Evolutionary conservation across 2,113 vertebrate genomes (phyloP), one percentile per base, ranked within the genome.

Genomic region (Anser cygnoides): DNA sequence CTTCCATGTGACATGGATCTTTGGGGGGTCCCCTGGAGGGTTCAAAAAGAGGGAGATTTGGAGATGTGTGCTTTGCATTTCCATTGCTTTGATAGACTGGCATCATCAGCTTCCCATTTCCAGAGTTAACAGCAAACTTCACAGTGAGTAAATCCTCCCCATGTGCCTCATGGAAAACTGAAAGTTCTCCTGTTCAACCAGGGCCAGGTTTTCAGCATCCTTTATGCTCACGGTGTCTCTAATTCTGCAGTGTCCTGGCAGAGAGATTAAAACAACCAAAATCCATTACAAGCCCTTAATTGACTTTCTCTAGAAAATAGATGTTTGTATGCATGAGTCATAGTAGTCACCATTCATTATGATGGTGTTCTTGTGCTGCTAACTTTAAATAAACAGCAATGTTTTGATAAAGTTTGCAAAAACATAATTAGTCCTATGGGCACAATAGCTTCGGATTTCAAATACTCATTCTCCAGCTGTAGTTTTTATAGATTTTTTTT

Each of bases 361-460:
- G 50, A 87, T 39, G 70, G 72, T 49, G 55, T 90, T 80, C 93
- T 88, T 14, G 49, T 80, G 87, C 91, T 89, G 93, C 75, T 62
- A 43, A 89, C 95, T 97, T 97, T 82, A 95, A 97, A 96, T 73
- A 94, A 97, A 96, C 94, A 97, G 95, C 91, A 89, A 83, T 86
- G 92, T 95, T 97, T 95, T 52, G 94, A 94, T 93, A 84, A 96
- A 97, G 93, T 97, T 97, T 96, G 95, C 85, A 96, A 84, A 94
- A 97, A 92, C 96, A 4, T 96, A 96, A 98, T 98, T 97, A 98
- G 97, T 97, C 94, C 93, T 97, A 35, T 81, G 96, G 95, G 95
- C 97, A 96, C 93, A 97, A 95, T 92, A 97, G 96, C 97, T 95
- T 94, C 95, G 89, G 92, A 66, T 94, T 41, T 95, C 88, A 93